These are phyloP conservation scores for Drosophila setosimentum DNA, from an alignment of 2,888 invertebrate genomes.

Conservation along the genomic window DNA sequence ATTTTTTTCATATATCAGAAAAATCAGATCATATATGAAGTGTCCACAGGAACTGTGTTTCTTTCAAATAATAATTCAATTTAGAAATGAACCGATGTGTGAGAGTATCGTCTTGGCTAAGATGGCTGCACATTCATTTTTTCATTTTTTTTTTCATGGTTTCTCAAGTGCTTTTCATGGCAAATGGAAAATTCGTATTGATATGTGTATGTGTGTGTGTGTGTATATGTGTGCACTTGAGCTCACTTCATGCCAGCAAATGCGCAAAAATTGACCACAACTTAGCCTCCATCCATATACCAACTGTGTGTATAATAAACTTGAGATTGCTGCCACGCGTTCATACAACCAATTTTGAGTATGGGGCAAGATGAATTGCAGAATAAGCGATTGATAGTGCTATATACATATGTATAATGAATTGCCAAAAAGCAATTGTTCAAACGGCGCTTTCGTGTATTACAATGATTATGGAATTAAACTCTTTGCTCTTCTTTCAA, in stretches of 20 bases:
- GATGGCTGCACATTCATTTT: not conserved
- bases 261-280: slow-evolving; percentile 72
- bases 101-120: not conserved
- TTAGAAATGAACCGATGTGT: not conserved
- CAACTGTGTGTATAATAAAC: slow-evolving; percentile 19
- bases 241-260: slow-evolving; percentile 69
- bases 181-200: slow-evolving; percentile 65
- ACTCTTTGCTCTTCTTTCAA: not conserved
- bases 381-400: slow-evolving; percentile 31
- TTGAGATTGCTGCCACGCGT: slow-evolving; percentile 27
- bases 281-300: slow-evolving; percentile 19
- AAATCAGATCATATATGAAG: not conserved
- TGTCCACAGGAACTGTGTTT: no score
- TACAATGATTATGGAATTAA: slow-evolving; percentile 11
- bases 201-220: slow-evolving; percentile 26
- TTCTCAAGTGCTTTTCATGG: slow-evolving; percentile 59
- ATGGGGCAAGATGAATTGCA: slow-evolving; percentile 2
- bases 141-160: slow-evolving; percentile 7
- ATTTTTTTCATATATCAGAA: not conserved
- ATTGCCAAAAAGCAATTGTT: slow-evolving; percentile 30
- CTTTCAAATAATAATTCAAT: not conserved
- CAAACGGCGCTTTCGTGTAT: slow-evolving; percentile 3
- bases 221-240: slow-evolving; percentile 56
- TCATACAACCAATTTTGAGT: slow-evolving; percentile 14
- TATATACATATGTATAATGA: not conserved